A percentile compares a stretch with the other conserved stretches of the same genome.
phyloP scores from a whole-genome alignment of 2,113 vertebrate genomes.

The Callionymus lyra region DNA sequence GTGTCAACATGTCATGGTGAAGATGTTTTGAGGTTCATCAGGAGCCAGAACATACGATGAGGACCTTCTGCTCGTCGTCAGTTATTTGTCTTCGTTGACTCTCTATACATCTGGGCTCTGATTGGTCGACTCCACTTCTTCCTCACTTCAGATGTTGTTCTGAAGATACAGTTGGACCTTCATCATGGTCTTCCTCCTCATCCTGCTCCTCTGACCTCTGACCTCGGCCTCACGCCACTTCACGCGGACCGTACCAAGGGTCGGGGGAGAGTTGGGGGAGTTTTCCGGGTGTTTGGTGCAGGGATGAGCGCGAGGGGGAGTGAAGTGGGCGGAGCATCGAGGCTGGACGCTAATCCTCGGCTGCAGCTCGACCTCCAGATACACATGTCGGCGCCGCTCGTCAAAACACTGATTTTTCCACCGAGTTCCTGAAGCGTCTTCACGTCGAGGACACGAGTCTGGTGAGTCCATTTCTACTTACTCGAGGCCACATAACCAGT shows the following conservation, averaged over 20 bases:
- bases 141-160: constrained; percentile 17
- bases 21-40: too few species aligned
- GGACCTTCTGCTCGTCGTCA: background rate
- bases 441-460: constrained; percentile 11
- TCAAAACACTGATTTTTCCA: constrained; percentile 38
- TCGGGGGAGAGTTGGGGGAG: constrained; percentile 12
- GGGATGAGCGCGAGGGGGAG: constrained; percentile 19
- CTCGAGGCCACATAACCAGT: too few species aligned
- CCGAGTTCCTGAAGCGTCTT: too few species aligned
- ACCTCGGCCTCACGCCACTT: constrained; percentile 13
- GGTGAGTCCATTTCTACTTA: constrained; percentile 59
- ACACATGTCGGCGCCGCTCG: constrained; percentile 54
- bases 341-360: constrained; percentile 76
- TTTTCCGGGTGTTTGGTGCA: constrained; percentile 62
- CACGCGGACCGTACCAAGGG: too few species aligned
- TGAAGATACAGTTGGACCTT: too few species aligned
- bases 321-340: constrained; percentile 28
- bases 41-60: too few species aligned
- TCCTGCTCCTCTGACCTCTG: constrained; percentile 19
- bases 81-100: too few species aligned
- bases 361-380: constrained; percentile 60
- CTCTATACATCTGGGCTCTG: background rate
- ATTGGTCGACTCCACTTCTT: background rate
- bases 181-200: background rate
- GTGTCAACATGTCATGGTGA: too few species aligned